Percentiles rank a stretch among this genome's conserved stretches.
These are phyloP conservation scores for Cheilosia pagana DNA, from an alignment of 2,888 invertebrate genomes.

Conservation along the genomic window DNA sequence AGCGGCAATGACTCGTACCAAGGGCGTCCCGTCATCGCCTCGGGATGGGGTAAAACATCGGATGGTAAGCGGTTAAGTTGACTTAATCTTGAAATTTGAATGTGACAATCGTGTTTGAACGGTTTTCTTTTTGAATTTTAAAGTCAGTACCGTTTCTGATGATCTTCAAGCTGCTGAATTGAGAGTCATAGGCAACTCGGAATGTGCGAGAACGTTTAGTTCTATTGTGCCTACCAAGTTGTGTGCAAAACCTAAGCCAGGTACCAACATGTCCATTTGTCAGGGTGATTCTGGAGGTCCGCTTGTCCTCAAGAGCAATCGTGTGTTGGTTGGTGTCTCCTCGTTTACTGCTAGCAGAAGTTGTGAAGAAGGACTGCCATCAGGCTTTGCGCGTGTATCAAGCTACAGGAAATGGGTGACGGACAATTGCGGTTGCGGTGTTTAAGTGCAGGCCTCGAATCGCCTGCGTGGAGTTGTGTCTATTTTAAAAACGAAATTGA, in stretches of 20 bases:
- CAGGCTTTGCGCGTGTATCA: neutral
- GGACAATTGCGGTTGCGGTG: neutral
- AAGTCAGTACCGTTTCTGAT: neutral
- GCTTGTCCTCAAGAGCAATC: neutral
- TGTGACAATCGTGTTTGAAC: too few relatives aligned
- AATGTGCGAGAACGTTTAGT: neutral
- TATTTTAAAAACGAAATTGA: too few relatives aligned
- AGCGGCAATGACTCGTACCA: neutral
- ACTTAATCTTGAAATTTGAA: too few relatives aligned
- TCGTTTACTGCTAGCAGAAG: neutral
- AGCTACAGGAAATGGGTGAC: constrained; percentile 4
- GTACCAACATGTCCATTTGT: neutral
- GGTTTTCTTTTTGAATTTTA: neutral
- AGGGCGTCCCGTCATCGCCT: neutral
- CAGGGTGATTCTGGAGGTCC: neutral
- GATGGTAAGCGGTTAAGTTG: neutral
- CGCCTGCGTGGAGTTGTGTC: too few relatives aligned
- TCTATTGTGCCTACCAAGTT: neutral
- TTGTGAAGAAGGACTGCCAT: neutral
- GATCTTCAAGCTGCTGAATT: neutral
- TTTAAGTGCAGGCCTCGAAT: too few relatives aligned
- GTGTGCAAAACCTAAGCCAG: neutral
- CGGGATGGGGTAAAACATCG: neutral
- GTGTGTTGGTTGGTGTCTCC: neutral
- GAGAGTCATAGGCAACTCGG: neutral